Conservation (phyloP, 2,888 invertebrate genomes). For the Trachelus stipa region DNA sequence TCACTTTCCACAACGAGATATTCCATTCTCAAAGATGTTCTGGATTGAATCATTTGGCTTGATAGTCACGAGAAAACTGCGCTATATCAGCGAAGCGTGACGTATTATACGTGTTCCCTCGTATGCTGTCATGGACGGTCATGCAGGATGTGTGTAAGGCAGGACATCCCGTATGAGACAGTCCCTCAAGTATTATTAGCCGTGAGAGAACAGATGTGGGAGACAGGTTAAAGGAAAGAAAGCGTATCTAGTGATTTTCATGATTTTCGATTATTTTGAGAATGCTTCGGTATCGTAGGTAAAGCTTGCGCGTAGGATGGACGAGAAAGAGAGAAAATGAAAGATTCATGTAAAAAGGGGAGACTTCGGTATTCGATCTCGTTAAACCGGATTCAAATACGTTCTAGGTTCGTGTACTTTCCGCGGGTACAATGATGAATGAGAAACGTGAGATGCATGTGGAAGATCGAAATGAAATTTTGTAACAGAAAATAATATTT, state of each 20-base stretch:
- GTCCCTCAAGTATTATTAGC: slow-evolving; percentile 23
- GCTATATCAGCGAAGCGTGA: slow-evolving; percentile 37
- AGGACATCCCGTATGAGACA: slow-evolving; percentile 52
- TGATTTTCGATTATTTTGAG: not conserved
- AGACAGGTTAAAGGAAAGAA: not conserved
- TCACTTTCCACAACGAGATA: not conserved
- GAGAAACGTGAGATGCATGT: slow-evolving; percentile 7
- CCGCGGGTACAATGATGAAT: slow-evolving; percentile 4
- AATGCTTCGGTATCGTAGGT: not conserved
- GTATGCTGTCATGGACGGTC: slow-evolving; percentile 12
- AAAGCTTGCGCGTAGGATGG: not conserved
- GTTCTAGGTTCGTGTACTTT: slow-evolving; percentile 8
- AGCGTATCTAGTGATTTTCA: not conserved
- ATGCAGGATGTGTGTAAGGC: slow-evolving; percentile 47
- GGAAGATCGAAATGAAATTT: not conserved
- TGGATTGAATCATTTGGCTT: not conserved
- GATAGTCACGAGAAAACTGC: not conserved
- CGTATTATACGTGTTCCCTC: slow-evolving; percentile 30
- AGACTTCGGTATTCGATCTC: slow-evolving; percentile 9
- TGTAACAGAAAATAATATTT: not conserved
- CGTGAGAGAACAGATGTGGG: not conserved
- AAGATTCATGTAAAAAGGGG: not conserved
- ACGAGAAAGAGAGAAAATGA: not conserved
- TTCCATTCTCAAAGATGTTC: not conserved
- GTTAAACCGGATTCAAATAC: slow-evolving; percentile 13